Conservation (phyloP, 2,113 vertebrate genomes). For the Salminus brasiliensis region DNA sequence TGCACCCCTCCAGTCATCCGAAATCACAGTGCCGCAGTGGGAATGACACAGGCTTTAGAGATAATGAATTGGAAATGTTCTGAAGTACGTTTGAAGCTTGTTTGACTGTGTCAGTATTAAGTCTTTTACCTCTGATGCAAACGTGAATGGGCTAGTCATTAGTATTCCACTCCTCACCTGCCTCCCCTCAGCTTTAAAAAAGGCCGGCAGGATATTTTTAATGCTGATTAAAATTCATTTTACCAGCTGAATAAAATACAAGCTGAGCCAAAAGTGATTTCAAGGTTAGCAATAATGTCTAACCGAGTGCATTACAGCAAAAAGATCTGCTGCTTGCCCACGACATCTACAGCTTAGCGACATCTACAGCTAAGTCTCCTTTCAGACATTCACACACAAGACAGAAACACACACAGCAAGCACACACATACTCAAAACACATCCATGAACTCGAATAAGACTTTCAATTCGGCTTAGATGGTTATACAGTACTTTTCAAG, state of each 20-base stretch:
- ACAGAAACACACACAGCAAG: background rate
- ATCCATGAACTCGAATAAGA: background rate
- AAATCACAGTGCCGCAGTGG: background rate
- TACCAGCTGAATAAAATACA: conserved; percentile 16
- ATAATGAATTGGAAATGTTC: conserved; percentile 44
- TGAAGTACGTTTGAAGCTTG: conserved; percentile 59
- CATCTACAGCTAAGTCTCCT: no score
- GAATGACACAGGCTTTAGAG: conserved; percentile 13
- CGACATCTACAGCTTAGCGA: conserved; percentile 21
- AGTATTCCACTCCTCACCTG: conserved; percentile 43
- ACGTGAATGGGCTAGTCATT: conserved; percentile 40
- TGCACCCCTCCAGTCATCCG: background rate
- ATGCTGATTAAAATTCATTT: conserved; percentile 54
- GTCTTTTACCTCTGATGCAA: conserved; percentile 19
- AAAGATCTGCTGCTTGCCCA: conserved; percentile 15
- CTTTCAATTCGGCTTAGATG: background rate
- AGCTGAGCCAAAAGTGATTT: conserved; percentile 50
- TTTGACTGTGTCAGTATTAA: conserved; percentile 22
- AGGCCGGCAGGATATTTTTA: conserved; percentile 49
- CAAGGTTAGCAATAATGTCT: conserved; percentile 52
- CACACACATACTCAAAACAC: background rate
- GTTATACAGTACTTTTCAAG: conserved; percentile 24
- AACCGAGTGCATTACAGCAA: conserved; percentile 27
- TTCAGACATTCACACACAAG: no score
- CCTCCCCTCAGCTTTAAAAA: conserved; percentile 19